Evolutionary conservation across 2,797 vertebrate genomes (phyloP), one percentile per base, ranked within the genome.

Genomic region (Hozukius guyotensis): DNA sequence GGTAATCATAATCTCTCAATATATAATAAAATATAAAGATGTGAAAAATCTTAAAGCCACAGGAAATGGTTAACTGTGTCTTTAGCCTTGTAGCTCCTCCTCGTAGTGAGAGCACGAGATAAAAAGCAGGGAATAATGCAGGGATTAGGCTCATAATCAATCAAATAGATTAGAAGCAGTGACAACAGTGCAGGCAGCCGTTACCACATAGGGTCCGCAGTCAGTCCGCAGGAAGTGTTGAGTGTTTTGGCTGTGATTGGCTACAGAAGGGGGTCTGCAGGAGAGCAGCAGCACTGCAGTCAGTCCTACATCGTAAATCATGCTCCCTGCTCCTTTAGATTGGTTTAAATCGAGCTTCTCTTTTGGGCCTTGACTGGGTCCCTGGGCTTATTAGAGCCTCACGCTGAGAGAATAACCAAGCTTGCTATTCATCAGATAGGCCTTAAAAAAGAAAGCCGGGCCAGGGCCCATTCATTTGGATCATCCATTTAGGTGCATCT

Each of bases 371-470:
- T 78, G 89, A 90, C 90, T 92, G 71, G 89, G 89, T 95, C 93
- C 91, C 93, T 86, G 75, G 89, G 89, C 94, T 95, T 95, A 94
- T 95, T 95, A 95, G 91, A 92, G 91, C 82, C 88, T 88, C 89
- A 89, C 69, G 78, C 89, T 86, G 90, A 82, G 92, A 93, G 78
- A 88, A 92, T 90, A 93, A 89, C 87, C 82, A 81, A 85, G 83
- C 85, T 82, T 83, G 86, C 93, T 91, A 95, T 95, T 95, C 84
- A 95, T 94, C 94, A 93, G 87, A 78, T 75, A 71, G 27, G 81
- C 79, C 85, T 92, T 90, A 89, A 89, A 92, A 92, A 89, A 81
- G 80, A 88, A 92, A 90, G 81, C 57, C 76, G n/a, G 61, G 59
- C 76, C 78, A 75, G 82, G 81, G 75, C 59, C 38, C 75, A 85